phyloP scores from a whole-genome alignment of 1,140 invertebrate species.

The Plodia interpunctella region DNA sequence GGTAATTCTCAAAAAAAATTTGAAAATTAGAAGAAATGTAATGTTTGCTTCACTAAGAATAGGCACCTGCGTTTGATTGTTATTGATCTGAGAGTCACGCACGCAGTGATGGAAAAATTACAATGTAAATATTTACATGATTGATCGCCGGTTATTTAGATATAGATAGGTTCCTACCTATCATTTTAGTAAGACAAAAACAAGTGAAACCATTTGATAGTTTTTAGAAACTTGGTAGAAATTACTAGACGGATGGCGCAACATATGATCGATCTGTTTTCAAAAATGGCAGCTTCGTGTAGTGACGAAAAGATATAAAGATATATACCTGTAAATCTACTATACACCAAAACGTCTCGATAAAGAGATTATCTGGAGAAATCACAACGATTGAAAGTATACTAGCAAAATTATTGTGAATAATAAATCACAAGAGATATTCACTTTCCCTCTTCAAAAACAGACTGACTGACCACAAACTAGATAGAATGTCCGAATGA shows the following conservation, averaged over 20 bases:
- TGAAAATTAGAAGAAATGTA: background rate
- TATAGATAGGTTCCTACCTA: no score
- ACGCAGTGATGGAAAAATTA: no score
- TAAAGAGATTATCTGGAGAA: background rate
- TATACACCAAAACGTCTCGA: no score
- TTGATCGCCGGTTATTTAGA: no score
- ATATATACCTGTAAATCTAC: background rate
- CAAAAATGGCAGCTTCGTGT: background rate
- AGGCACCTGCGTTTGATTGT: no score
- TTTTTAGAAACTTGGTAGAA: constrained; percentile 44
- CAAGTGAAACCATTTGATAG: background rate
- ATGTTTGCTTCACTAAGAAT: no score
- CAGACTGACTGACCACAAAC: no score
- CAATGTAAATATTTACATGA: no score
- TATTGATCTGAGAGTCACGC: no score
- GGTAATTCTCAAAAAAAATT: background rate
- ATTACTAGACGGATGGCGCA: constrained; percentile 45
- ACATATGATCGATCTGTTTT: constrained; percentile 44
- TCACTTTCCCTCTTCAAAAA: no score
- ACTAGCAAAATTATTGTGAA: background rate
- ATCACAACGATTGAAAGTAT: constrained; percentile 6
- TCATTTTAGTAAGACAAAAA: constrained; percentile 22
- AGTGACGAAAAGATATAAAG: background rate
- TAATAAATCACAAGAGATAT: no score
- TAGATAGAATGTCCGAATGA: no score